Evolutionary conservation across 2,888 invertebrate genomes (phyloP), one percentile per base, ranked within the genome.

Genomic region (Spodoptera littoralis): DNA sequence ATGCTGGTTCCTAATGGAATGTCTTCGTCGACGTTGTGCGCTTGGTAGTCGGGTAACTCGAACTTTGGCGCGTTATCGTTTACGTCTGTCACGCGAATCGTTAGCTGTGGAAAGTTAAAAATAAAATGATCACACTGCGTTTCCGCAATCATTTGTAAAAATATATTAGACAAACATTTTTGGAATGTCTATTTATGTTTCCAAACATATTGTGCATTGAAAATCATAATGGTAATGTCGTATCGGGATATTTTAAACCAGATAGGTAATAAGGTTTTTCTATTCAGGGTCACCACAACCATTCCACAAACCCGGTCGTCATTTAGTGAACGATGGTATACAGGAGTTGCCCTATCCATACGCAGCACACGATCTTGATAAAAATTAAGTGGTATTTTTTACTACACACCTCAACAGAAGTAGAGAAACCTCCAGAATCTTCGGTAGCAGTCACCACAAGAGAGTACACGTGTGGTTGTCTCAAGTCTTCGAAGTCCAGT

Each of bases 11-110:
- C 99, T 44, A 98, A 95, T 0, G 98, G 97, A 74, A 98, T 97
- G 86, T 99, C 99, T 93, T 99, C 99, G 84, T 98, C 98, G 1
- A 99, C 98, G 88, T 99, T 99, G 91, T 98, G 98, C 0, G 98
- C 98, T 90, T 99, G 99, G 91, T 99, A 99, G 90, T 99, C 98
- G 0, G 99, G 99, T 73, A 99, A 93, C 92, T 99, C 99, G 86
- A 98, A 99, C 90, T 98, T 98, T 0, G 99, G 99, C 9, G 98
- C 98, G 91, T 99, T 99, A 93, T 99, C 99, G 89, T 99, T 99
- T 48, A 99, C 98, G 90, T 99, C 99, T 6, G 98, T 98, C 49
- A 99, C 98, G 73, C 98, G 96, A 73, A 99, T 98, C 3, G 98
- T 98, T 51, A 98, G 91, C 98, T 98, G 95, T 59, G 55, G 22